Percentiles rank a stretch among this genome's conserved stretches.
phyloP scores from a whole-genome alignment of 2,888 invertebrate species.

The Maniola hyperantus region DNA sequence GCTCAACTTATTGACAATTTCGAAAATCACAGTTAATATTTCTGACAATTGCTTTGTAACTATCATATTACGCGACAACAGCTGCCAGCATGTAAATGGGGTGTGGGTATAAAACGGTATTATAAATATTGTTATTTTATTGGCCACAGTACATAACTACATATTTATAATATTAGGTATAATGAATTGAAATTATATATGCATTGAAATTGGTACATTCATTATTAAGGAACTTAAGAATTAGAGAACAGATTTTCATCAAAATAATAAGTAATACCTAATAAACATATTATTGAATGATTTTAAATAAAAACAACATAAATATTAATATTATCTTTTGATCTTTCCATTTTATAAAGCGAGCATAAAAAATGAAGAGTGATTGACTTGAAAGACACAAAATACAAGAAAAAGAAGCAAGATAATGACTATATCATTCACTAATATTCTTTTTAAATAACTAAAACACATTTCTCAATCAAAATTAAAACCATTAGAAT shows the following conservation, averaged over 20 bases:
- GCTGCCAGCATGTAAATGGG: conserved; percentile 74
- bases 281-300: background rate
- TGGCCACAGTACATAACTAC: conserved; percentile 76
- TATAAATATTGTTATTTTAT: conserved; percentile 75
- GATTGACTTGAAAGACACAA: conserved; percentile 46
- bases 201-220: conserved; percentile 45
- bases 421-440: conserved; percentile 43
- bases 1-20: conserved; percentile 83
- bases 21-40: conserved; percentile 81
- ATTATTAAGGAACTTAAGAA: conserved; percentile 39
- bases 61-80: conserved; percentile 74
- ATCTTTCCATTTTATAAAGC: conserved; percentile 38
- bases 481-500: conserved; percentile 60
- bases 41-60: conserved; percentile 78
- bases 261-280: conserved; percentile 18
- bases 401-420: conserved; percentile 41
- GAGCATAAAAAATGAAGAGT: conserved; percentile 64
- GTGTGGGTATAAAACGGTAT: conserved; percentile 80
- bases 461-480: conserved; percentile 52
- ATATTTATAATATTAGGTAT: conserved; percentile 55
- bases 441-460: conserved; percentile 43
- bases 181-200: conserved; percentile 61
- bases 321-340: background rate
- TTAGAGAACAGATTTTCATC: conserved; percentile 14
- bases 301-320: background rate